These are phyloP conservation scores for Sibirionetta formosa DNA, from an alignment of 2,797 vertebrate species.

Conservation along the genomic window DNA sequence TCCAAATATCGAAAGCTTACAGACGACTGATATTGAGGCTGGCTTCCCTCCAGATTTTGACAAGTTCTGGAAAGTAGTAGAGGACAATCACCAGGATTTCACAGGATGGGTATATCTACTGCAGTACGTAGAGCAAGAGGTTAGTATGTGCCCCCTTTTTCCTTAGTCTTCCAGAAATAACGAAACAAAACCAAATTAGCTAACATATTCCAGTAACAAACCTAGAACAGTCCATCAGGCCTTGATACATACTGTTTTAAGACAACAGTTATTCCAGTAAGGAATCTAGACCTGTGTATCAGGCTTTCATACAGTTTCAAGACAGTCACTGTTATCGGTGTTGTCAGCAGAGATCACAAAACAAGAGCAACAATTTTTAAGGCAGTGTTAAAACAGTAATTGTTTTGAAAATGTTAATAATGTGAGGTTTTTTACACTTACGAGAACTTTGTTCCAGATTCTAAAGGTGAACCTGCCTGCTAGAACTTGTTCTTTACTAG, in stretches of 20 bases:
- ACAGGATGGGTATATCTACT: conserved; percentile 97
- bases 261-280: neutral
- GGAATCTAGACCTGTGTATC: neutral
- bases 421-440: rapidly evolving
- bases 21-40: conserved; percentile 71
- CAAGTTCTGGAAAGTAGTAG: conserved; percentile 92
- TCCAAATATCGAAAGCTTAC: conserved; percentile 63
- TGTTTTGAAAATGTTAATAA: neutral
- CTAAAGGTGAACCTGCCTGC: neutral
- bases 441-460: neutral
- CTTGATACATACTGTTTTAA: rapidly evolving
- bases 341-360: neutral
- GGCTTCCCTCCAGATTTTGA: conserved; percentile 92
- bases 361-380: rapidly evolving
- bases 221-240: neutral
- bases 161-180: neutral
- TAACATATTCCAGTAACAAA: rapidly evolving
- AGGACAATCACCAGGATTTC: conserved; percentile 96
- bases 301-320: neutral
- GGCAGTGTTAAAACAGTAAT: rapidly evolving
- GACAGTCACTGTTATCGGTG: neutral
- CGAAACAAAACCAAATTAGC: too few species aligned
- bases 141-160: conserved; percentile 71
- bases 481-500: neutral
- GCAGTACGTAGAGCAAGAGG: conserved; percentile 98